These are phyloP conservation scores for Erpetoichthys calabaricus DNA, from an alignment of 2,797 vertebrate species.

Conservation along the genomic window DNA sequence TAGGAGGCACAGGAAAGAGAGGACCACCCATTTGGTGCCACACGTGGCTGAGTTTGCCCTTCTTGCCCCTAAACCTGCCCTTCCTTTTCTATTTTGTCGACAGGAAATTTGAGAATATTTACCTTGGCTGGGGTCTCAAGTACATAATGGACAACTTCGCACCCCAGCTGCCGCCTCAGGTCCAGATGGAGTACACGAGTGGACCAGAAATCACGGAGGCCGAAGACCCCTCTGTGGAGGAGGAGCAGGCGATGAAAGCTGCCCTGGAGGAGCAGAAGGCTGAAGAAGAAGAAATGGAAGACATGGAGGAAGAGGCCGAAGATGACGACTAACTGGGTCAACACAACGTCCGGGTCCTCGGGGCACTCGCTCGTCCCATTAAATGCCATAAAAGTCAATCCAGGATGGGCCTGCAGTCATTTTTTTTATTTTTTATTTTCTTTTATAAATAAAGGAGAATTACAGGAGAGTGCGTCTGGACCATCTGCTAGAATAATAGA, in stretches of 20 bases:
- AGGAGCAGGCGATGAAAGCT: constrained; percentile 57
- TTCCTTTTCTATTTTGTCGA: background rate
- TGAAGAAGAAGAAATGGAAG: constrained; percentile 44
- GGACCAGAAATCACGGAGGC: constrained; percentile 62
- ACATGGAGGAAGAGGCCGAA: constrained; percentile 50
- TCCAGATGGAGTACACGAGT: constrained; percentile 54
- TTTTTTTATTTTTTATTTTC: too few species aligned
- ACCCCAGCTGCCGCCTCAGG: constrained; percentile 40
- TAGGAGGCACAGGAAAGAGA: too few species aligned
- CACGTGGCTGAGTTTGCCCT: too few species aligned
- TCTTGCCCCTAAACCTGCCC: background rate
- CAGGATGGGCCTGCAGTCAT: too few species aligned
- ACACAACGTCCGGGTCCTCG: background rate
- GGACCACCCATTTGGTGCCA: too few species aligned
- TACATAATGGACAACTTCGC: constrained; percentile 52
- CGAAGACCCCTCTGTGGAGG: constrained; percentile 62
- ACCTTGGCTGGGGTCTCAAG: constrained; percentile 87
- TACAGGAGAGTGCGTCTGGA: too few species aligned
- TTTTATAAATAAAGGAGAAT: too few species aligned
- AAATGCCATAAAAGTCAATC: too few species aligned
- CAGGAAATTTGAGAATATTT: constrained; percentile 85
- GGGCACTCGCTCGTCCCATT: constrained; percentile 13
- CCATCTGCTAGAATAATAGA: too few species aligned
- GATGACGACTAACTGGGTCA: constrained; percentile 36
- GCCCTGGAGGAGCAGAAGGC: constrained; percentile 46